Evolutionary conservation across 2,113 vertebrate species (phyloP), one percentile per base, ranked within the genome.

Genomic region (Kryptolebias marmoratus): DNA sequence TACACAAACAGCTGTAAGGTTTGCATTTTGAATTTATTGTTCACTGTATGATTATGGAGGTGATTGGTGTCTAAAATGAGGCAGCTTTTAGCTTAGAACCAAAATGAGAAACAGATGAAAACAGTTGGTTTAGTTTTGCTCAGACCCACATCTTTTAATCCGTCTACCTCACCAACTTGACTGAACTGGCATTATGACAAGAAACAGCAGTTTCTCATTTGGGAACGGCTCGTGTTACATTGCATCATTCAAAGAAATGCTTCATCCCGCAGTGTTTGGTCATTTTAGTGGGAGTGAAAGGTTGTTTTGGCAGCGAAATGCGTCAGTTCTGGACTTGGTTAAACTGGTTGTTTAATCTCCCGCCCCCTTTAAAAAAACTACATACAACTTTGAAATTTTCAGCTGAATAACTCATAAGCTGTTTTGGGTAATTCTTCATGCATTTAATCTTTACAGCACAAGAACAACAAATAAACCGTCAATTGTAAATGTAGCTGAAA

Each of bases 201-300:
- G 5, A 54, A 66, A 27, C 64, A 54, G 36, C 12, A 18, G 27
- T 11, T 67, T 68, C 42, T 22, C 11, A 30, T 68, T 58, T 68
- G 18, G 16, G 15, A 15, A 54, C 42, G 28, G 14, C 1, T 18
- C 7, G 15, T n/a, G 53, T 30, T n/a, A 1, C 42, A 58, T 10
- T 16, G 14, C 16, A 18, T 36, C 32, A 61, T n/a, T 22, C 42
- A 31, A 2, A 50, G 47, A 10, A 59, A 42, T 5, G 57, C 57
- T 59, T n/a, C 16, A 11, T 42, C 18, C 47, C 50, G 42, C 47
- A 32, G 62, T 11, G 4, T 31, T 50, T 18, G 27, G 28, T 32
- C 28, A 31, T 49, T 64, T 64, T 31, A 64, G 30, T 36, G 48
- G 62, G 12, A n/a, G 2, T 30, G 42, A 47, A 14, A 28, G 13